phyloP scores from a whole-genome alignment of 1,140 invertebrate species.

The Ephestia elutella region DNA sequence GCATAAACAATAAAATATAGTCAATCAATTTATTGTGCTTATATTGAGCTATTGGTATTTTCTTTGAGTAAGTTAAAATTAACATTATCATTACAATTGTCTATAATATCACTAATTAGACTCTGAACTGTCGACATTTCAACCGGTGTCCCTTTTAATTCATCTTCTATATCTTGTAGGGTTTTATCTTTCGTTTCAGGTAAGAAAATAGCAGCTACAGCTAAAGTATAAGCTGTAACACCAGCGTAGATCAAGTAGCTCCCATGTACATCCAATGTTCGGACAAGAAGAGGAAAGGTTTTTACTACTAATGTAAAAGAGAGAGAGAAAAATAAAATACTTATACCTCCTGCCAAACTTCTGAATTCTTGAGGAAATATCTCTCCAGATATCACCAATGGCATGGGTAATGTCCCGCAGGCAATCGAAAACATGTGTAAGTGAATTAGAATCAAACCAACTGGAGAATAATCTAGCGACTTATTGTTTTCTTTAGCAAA shows the following conservation, averaged over 20 bases:
- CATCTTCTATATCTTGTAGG: constrained; percentile 11
- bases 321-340: not conserved
- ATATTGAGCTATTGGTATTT: too few relatives aligned
- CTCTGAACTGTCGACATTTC: too few relatives aligned
- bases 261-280: not conserved
- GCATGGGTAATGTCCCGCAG: not conserved
- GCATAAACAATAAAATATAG: too few relatives aligned
- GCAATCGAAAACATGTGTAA: not conserved
- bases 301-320: not conserved
- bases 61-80: too few relatives aligned
- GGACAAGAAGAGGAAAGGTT: not conserved
- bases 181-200: constrained; percentile 15
- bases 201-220: not conserved
- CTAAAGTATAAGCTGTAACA: not conserved
- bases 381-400: not conserved
- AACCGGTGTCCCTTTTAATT: not conserved
- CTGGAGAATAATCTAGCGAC: not conserved
- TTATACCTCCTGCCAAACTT: not conserved
- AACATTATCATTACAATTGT: too few relatives aligned
- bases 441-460: not conserved
- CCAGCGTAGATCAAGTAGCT: not conserved
- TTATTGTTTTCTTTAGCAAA: not conserved
- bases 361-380: not conserved
- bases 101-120: too few relatives aligned
- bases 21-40: too few relatives aligned